Conservation (phyloP, 2,113 vertebrate genomes). For the Myxocyprinus asiaticus region DNA sequence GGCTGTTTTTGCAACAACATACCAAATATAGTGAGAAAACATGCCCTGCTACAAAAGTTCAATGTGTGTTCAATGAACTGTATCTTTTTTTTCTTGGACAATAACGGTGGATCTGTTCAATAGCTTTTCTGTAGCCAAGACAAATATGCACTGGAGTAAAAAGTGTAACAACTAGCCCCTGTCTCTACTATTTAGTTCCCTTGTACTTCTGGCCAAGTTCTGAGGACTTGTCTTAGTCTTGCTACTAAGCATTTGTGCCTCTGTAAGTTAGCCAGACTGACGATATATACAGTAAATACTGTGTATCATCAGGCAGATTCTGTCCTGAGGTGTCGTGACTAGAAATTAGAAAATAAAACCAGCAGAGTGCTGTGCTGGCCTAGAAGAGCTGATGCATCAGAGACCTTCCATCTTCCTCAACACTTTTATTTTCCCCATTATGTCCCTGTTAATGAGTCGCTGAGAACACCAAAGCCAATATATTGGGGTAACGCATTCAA, state of each 20-base stretch:
- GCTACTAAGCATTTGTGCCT: background rate
- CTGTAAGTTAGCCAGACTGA: constrained; percentile 26
- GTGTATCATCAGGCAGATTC: constrained; percentile 11
- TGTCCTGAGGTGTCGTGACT: constrained; percentile 32
- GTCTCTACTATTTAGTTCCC: no score
- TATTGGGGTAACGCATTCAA: constrained; percentile 61
- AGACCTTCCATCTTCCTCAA: constrained; percentile 53
- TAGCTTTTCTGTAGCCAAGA: no score
- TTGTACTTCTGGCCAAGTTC: background rate
- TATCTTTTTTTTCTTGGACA: no score
- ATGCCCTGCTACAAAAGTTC: no score
- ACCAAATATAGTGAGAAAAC: no score
- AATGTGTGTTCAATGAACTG: no score
- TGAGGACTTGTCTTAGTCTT: background rate
- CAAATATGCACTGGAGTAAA: no score
- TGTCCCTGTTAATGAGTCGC: constrained; percentile 64
- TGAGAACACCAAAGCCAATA: constrained; percentile 59
- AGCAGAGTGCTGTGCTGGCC: constrained; percentile 54
- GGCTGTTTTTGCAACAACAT: no score
- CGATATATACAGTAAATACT: background rate
- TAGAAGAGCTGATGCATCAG: constrained; percentile 58
- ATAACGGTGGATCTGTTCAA: no score
- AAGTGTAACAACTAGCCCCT: no score
- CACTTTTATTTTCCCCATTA: constrained; percentile 62
- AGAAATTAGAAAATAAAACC: constrained; percentile 54